Evolutionary conservation across 2,888 invertebrate genomes (phyloP).

Genomic region (Callimorpha dominula): DNA sequence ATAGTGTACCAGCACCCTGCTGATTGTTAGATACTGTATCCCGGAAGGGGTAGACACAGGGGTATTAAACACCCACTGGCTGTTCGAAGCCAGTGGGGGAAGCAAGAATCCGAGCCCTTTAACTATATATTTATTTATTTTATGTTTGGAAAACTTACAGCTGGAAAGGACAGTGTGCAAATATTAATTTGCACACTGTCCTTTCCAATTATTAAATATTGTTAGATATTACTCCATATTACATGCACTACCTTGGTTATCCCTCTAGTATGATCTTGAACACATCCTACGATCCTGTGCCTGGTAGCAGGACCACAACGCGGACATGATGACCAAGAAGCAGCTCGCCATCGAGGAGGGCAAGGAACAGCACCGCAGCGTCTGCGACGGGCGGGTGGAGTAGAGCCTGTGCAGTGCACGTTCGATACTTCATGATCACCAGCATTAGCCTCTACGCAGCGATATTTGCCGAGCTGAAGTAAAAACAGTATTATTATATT

Average conservation of each 20-base stretch:
- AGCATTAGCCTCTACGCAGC: constrained; percentile 89
- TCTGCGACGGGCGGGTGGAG: constrained; percentile 87
- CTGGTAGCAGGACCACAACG: constrained; percentile 92
- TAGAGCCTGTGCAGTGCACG: constrained; percentile 85
- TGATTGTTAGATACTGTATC: too few relatives aligned
- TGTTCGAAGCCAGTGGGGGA: too few relatives aligned
- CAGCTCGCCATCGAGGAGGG: constrained; percentile 93
- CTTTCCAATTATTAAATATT: too few relatives aligned
- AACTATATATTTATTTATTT: too few relatives aligned
- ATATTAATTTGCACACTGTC: too few relatives aligned
- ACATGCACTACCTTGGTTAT: constrained; percentile 72
- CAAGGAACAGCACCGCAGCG: constrained; percentile 93
- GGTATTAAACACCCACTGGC: too few relatives aligned
- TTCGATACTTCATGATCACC: constrained; percentile 88
- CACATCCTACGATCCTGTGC: constrained; percentile 91
- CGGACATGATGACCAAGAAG: constrained; percentile 93
- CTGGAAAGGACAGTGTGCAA: too few relatives aligned
- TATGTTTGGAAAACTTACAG: too few relatives aligned
- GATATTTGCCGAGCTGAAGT: constrained; percentile 88
- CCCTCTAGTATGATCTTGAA: constrained; percentile 85
- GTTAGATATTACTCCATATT: constrained; percentile 1
- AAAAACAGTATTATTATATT: background rate
- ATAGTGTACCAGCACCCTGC: too few relatives aligned
- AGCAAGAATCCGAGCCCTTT: too few relatives aligned
- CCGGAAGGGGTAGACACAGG: too few relatives aligned